These are phyloP conservation scores for Trochalopteron elliotii DNA, from an alignment of 2,113 vertebrate genomes.

Conservation along the genomic window DNA sequence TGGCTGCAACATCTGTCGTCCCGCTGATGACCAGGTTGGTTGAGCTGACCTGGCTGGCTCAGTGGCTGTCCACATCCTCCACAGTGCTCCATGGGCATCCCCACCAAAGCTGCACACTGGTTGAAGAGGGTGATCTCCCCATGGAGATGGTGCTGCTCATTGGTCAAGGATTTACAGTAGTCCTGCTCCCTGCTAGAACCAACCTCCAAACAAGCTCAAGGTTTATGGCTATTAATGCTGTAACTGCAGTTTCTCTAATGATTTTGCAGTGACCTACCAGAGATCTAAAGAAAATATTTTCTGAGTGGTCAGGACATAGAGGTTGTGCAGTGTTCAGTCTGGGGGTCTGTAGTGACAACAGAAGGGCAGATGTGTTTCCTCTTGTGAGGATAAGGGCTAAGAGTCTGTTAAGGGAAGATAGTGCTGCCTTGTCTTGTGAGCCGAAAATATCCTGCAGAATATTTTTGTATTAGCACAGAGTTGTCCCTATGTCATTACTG, in stretches of 20 bases:
- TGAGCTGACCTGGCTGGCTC: constrained; percentile 94
- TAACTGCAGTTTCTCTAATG: neutral
- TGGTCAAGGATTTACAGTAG: constrained; percentile 84
- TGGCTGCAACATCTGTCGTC: constrained; percentile 77
- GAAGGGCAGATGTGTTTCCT: neutral
- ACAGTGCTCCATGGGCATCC: constrained; percentile 89
- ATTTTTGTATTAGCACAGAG: neutral
- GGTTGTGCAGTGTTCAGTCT: neutral
- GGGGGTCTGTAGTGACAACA: neutral
- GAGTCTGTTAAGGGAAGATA: neutral
- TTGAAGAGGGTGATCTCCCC: constrained; percentile 84
- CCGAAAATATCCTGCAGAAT: neutral
- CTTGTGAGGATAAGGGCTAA: neutral
- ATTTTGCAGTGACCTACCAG: neutral
- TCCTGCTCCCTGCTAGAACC: constrained; percentile 92
- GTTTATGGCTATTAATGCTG: constrained; percentile 19
- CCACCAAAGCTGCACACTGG: constrained; percentile 91
- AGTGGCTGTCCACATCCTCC: constrained; percentile 91
- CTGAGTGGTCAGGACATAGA: neutral
- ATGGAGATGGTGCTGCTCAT: constrained; percentile 73
- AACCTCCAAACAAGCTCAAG: constrained; percentile 95
- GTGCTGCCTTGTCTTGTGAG: neutral
- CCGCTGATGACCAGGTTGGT: constrained; percentile 95
- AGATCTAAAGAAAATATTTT: neutral
- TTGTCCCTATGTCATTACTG: neutral